Base-by-base conservation (phyloP, 1,140 invertebrate genomes). In the Drosophila equinoxialis region DNA sequence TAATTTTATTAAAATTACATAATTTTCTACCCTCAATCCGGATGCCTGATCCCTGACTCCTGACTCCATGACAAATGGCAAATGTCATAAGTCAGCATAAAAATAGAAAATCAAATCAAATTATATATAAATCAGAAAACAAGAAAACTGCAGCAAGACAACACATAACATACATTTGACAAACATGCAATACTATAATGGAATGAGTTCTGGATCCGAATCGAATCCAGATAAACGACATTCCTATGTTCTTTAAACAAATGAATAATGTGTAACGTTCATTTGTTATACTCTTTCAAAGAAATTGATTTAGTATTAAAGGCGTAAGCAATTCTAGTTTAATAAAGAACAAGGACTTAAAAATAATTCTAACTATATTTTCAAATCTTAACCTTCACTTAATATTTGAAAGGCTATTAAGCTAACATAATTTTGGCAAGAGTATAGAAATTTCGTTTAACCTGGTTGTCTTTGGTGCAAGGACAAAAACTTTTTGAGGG, bases 1-100 rank as follows among this genome's bases (percentile, higher is more conserved):
- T 79, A 83, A 87, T 86, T 77, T 79, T 59, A 86, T 86, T 69
- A 67, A 77, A 84, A 68, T 77, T 42, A 61, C 61, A 14, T 60
- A 20, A 35, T 35, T 8, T 39, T 33, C 37, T 39, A 11, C 11
- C 37, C 37, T 13, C 37, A 39, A 11, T 4, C 37, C 11, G 37
- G 37, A 11, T 13, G 23, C 20, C 8, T 23, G 14, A 8, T 14
- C 45, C 45, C 5, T 14, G 6, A 6, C n/a, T 45, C 4, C 10
- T 14, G 5, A n/a, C n/a, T n/a, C 14, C 42, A 45, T 51, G 42
- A 45, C 57, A 41, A 75, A 70, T 60, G 42, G 58, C 54, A 65
- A 65, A 78, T 65, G 74, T 58, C 76, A 79, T 64, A 77, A 81
- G 74, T 73, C 74, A 74, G 74, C 81, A 65, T 64, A 80, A 69